Evolutionary conservation across 2,888 invertebrate species (phyloP).

Genomic region (Epinotia bilunana): DNA sequence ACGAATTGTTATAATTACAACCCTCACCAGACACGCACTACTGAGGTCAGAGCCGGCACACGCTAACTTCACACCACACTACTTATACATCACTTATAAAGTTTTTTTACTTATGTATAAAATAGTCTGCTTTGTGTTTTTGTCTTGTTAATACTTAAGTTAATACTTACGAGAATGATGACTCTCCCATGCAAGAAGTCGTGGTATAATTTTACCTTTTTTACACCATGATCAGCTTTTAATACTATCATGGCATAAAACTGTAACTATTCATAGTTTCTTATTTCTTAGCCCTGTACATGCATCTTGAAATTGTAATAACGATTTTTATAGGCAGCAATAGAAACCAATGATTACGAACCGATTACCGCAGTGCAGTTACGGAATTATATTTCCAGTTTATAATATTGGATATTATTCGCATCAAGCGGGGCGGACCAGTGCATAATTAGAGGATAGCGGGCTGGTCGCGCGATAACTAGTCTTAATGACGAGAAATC

Average conservation of each 20-base stretch:
- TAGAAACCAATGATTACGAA: slow-evolving; percentile 41
- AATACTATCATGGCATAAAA: neutral
- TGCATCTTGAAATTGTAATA: slow-evolving; percentile 10
- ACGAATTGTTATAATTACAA: slow-evolving; percentile 68
- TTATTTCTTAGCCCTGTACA: neutral
- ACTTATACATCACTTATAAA: slow-evolving; percentile 18
- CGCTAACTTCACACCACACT: slow-evolving; percentile 32
- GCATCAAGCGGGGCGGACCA: slow-evolving; percentile 66
- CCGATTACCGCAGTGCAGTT: slow-evolving; percentile 40
- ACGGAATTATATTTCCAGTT: slow-evolving; percentile 56
- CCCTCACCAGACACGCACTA: slow-evolving; percentile 49
- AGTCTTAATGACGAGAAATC: slow-evolving; percentile 78
- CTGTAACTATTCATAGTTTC: neutral
- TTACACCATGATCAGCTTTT: neutral
- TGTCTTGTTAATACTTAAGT: slow-evolving; percentile 4
- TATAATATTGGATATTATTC: slow-evolving; percentile 75
- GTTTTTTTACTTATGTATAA: slow-evolving; percentile 18
- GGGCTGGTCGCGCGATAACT: slow-evolving; percentile 76
- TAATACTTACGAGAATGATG: slow-evolving; percentile 5
- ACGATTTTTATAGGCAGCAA: slow-evolving; percentile 46
- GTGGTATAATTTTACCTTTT: neutral
- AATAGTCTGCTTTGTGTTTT: slow-evolving; percentile 4
- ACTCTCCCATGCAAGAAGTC: slow-evolving; percentile 3
- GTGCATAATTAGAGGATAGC: slow-evolving; percentile 78
- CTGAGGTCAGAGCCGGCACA: slow-evolving; percentile 39